These are phyloP conservation scores for Propithecus perrieri DNA, from an alignment of 2,797 vertebrate genomes.

Conservation along the genomic window DNA sequence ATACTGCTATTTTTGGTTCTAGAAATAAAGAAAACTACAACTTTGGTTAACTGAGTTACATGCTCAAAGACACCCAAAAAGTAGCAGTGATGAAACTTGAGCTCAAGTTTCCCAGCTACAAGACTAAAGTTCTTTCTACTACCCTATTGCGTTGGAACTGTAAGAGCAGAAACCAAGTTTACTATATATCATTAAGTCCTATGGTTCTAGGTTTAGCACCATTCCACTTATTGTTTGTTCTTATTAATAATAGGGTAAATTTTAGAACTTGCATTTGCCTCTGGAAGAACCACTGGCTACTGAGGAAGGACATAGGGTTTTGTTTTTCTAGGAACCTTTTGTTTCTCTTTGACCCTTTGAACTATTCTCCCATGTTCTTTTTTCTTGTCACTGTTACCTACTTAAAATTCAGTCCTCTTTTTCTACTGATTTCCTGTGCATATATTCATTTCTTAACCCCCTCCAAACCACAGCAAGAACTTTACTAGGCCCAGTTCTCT, in stretches of 20 bases:
- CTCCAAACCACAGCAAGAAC: not conserved
- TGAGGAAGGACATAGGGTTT: not conserved
- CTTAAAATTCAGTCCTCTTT: not conserved
- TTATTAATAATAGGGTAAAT: not conserved
- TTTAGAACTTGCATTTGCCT: not conserved
- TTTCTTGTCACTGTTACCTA: not conserved
- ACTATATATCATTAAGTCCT: not conserved
- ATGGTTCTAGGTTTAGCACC: not conserved
- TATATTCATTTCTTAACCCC: not conserved
- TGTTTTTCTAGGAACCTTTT: not conserved
- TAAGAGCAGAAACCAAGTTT: not conserved
- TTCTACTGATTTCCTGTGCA: not conserved
- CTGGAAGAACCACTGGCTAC: not conserved
- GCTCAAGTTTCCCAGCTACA: not conserved
- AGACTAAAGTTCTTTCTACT: not conserved
- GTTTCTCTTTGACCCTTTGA: not conserved
- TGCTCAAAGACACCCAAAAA: not conserved
- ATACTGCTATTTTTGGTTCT: not conserved
- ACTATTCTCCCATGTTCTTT: not conserved
- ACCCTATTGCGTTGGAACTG: not conserved
- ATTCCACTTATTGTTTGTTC: not conserved
- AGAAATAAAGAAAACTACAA: not conserved
- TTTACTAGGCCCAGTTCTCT: not conserved
- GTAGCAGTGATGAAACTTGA: not conserved
- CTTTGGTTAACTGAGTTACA: not conserved